Evolutionary conservation across 2,113 vertebrate genomes (phyloP).

Genomic region (Psittacara wagleri): DNA sequence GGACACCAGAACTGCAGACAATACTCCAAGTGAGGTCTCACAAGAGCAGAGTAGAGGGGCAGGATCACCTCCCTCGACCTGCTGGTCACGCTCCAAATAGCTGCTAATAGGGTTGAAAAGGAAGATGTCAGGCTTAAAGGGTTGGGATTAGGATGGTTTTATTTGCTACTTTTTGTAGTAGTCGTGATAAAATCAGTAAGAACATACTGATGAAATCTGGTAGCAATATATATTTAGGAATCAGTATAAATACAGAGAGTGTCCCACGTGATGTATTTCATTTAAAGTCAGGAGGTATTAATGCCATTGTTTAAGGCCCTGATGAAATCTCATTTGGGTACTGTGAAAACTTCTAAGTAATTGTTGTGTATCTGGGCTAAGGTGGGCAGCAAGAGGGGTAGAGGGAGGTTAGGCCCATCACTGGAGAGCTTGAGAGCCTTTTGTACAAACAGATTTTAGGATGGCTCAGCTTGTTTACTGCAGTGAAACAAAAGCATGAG

Average conservation of each 20-base stretch:
- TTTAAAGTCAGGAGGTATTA: not conserved
- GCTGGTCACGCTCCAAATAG: not conserved
- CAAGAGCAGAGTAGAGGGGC: no score
- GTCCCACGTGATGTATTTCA: not conserved
- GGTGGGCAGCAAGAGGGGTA: not conserved
- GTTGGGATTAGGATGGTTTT: not conserved
- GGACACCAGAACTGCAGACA: no score
- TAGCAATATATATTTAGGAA: not conserved
- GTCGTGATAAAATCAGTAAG: not conserved
- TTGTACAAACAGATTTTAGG: not conserved
- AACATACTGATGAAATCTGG: not conserved
- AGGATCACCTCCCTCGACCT: no score
- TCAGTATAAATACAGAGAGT: not conserved
- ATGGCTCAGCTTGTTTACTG: conserved; percentile 26
- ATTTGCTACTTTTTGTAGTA: not conserved
- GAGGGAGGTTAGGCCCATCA: not conserved
- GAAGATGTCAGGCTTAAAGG: not conserved
- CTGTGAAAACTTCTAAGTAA: not conserved
- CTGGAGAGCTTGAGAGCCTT: not conserved
- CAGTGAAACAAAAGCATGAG: not conserved
- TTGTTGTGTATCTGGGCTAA: not conserved
- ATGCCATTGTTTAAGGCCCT: not conserved
- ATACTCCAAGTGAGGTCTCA: no score
- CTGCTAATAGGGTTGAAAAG: not conserved
- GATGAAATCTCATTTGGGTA: not conserved